Conservation (phyloP, 2,888 invertebrate genomes). For the Drosophila parthenogenetica region DNA sequence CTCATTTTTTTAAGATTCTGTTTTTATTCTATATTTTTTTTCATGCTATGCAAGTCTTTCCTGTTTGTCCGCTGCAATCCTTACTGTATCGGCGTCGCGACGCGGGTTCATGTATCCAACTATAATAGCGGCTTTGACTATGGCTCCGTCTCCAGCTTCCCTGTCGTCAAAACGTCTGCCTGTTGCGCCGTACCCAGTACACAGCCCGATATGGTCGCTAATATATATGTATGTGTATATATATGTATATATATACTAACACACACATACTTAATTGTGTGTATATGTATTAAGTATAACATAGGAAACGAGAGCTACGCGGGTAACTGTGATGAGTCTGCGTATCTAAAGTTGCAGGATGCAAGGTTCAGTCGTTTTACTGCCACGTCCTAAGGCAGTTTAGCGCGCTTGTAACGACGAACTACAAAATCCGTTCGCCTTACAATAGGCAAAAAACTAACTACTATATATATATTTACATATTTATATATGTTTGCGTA, state of each 20-base stretch:
- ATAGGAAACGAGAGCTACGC: constrained; percentile 40
- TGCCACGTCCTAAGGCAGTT: constrained; percentile 85
- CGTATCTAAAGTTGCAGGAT: constrained; percentile 73
- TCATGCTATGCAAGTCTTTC: constrained; percentile 12
- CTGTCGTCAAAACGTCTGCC: constrained; percentile 51
- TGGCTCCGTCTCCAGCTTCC: constrained; percentile 32
- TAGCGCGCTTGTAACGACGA: constrained; percentile 69
- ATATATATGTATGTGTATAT: constrained; percentile 15
- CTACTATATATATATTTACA: constrained; percentile 12
- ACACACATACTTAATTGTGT: constrained; percentile 4
- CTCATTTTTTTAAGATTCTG: constrained; percentile 42
- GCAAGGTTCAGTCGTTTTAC: constrained; percentile 84
- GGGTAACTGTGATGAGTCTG: constrained; percentile 65
- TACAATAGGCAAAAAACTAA: constrained; percentile 5
- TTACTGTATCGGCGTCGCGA: constrained; percentile 7
- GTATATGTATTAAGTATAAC: constrained; percentile 43
- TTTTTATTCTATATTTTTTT: constrained; percentile 45
- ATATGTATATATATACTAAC: constrained; percentile 13
- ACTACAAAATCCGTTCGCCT: constrained; percentile 21
- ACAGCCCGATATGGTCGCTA: constrained; percentile 30
- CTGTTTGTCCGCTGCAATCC: constrained; percentile 1
- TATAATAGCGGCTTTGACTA: constrained; percentile 22
- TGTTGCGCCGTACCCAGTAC: constrained; percentile 59
- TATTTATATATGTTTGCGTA: background rate
- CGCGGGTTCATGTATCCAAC: constrained; percentile 19